A percentile compares a stretch with the other conserved stretches of the same genome.
Evolutionary conservation across 2,113 vertebrate species (phyloP).

Genomic region (Micromys minutus): DNA sequence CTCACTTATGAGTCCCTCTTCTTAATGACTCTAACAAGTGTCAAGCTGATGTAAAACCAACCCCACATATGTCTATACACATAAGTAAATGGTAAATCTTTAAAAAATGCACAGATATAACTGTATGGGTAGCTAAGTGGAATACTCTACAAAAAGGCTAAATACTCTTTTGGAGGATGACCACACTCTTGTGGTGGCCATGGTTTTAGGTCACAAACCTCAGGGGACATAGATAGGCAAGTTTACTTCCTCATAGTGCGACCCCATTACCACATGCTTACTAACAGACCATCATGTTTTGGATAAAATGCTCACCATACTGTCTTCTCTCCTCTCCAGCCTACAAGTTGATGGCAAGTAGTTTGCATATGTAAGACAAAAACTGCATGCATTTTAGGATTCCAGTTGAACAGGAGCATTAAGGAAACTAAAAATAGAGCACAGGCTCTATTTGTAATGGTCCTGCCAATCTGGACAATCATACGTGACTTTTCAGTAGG

Average conservation of each 20-base stretch:
- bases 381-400: constrained; percentile 58
- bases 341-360: constrained; percentile 35
- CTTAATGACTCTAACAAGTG: too few relatives aligned
- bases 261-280: not conserved
- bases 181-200: not conserved
- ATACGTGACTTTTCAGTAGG: constrained; percentile 4
- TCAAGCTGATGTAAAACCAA: not conserved
- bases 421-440: constrained; percentile 67
- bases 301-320: constrained; percentile 22
- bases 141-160: not conserved
- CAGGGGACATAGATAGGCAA: not conserved
- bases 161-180: not conserved
- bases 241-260: not conserved
- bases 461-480: constrained; percentile 54
- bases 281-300: constrained; percentile 66
- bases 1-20: not conserved
- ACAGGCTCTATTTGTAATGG: constrained; percentile 39
- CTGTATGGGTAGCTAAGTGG: not conserved
- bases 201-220: not conserved
- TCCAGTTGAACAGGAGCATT: constrained; percentile 54
- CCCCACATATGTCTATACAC: not conserved
- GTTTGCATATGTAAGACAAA: constrained; percentile 58
- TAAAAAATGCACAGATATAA: not conserved
- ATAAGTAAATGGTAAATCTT: not conserved
- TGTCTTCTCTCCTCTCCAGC: not conserved